Evolutionary conservation across 2,888 invertebrate species (phyloP).

Genomic region (Epinotia demarniana): DNA sequence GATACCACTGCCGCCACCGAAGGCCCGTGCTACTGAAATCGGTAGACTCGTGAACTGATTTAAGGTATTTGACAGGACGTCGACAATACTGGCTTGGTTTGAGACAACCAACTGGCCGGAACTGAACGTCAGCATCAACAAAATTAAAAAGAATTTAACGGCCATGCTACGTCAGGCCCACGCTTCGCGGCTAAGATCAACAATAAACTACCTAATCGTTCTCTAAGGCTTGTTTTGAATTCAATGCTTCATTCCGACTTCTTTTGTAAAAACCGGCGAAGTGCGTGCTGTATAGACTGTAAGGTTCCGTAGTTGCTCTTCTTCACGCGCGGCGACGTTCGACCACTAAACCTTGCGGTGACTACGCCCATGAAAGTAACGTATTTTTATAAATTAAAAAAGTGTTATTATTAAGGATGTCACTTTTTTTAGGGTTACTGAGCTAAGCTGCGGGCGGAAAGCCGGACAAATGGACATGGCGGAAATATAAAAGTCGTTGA

Average conservation of each 20-base stretch:
- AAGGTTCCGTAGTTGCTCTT: too few species aligned
- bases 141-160: slow-evolving; percentile 9
- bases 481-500: too few species aligned
- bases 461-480: too few species aligned
- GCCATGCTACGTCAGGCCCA: slow-evolving; percentile 18
- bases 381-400: too few species aligned
- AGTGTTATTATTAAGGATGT: too few species aligned
- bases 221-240: slow-evolving; percentile 49
- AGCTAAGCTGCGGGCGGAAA: too few species aligned
- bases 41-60: slow-evolving; percentile 52
- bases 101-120: slow-evolving; percentile 49
- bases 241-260: too few species aligned
- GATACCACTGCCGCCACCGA: slow-evolving; percentile 47
- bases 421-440: too few species aligned
- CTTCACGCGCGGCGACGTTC: too few species aligned
- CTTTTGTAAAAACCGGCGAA: background rate
- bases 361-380: too few species aligned
- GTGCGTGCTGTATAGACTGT: too few species aligned
- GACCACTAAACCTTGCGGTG: too few species aligned
- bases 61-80: slow-evolving; percentile 43
- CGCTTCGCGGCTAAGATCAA: slow-evolving; percentile 37
- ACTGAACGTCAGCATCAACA: background rate
- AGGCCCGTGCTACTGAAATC: slow-evolving; percentile 50
- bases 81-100: slow-evolving; percentile 48
- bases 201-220: slow-evolving; percentile 53